phyloP scores from a whole-genome alignment of 2,888 invertebrate genomes.

The Xanthostigma xanthostigma region DNA sequence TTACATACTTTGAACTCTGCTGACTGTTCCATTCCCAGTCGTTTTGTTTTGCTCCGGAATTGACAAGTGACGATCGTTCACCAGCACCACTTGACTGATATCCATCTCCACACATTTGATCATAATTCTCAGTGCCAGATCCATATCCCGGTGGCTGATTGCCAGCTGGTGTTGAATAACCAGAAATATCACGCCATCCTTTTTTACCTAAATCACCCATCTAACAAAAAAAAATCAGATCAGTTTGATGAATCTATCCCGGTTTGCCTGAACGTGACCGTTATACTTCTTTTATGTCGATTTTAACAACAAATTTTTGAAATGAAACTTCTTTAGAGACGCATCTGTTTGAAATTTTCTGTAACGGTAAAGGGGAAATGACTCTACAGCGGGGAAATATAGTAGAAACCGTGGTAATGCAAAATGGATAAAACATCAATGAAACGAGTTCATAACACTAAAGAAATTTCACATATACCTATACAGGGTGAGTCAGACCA shows the following conservation, averaged over 20 bases:
- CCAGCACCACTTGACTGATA: conserved; percentile 29
- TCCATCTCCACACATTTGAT: conserved; percentile 27
- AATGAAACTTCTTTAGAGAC: too few relatives aligned
- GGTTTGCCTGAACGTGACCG: too few relatives aligned
- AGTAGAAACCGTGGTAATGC: too few relatives aligned
- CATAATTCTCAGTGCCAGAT: conserved; percentile 12
- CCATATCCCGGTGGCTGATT: conserved; percentile 6
- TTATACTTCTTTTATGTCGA: too few relatives aligned
- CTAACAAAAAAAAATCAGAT: conserved; percentile 23
- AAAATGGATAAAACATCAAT: too few relatives aligned
- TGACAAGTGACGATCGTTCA: conserved; percentile 30
- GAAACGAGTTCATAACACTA: too few relatives aligned
- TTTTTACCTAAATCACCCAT: conserved; percentile 50
- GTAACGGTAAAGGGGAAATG: too few relatives aligned
- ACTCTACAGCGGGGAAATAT: too few relatives aligned
- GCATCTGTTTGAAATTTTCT: too few relatives aligned
- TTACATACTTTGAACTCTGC: conserved; percentile 27
- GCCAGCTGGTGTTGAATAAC: conserved; percentile 14
- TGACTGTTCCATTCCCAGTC: conserved; percentile 29
- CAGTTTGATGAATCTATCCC: background rate
- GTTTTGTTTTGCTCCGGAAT: conserved; percentile 23
- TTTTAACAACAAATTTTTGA: too few relatives aligned
- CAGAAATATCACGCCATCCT: conserved; percentile 39
- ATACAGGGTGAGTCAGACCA: too few relatives aligned
- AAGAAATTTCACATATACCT: too few relatives aligned